Conservation (phyloP, 2,113 vertebrate species). For the Prinia subflava region DNA sequence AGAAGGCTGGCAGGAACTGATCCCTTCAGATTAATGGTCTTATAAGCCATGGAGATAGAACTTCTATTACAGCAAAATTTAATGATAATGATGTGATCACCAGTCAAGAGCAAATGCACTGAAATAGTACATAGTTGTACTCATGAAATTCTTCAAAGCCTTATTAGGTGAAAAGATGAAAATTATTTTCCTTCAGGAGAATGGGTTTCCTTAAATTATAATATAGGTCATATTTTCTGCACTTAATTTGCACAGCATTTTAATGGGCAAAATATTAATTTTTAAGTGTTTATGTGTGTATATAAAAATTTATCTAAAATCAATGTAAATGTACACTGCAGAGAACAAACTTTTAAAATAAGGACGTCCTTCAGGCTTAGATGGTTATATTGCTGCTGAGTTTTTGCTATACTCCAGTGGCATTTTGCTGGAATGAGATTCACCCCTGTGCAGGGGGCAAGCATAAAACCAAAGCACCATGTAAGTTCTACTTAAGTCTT, state of each 20-base stretch:
- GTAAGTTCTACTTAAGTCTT: constrained; percentile 35
- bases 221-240: neutral
- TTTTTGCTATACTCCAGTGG: constrained; percentile 50
- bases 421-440: constrained; percentile 47
- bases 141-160: constrained; percentile 11
- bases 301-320: neutral
- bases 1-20: neutral
- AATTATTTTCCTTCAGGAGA: constrained; percentile 6
- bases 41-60: neutral
- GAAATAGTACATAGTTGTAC: neutral
- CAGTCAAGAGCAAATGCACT: neutral
- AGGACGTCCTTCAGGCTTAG: constrained; percentile 49
- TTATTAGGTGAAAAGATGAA: constrained; percentile 16
- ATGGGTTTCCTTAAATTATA: neutral
- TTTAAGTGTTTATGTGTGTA: neutral
- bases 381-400: constrained; percentile 42
- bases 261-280: neutral
- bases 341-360: neutral
- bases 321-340: neutral
- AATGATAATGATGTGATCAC: neutral
- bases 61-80: neutral
- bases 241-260: constrained; percentile 14
- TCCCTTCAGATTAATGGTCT: neutral
- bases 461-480: constrained; percentile 59
- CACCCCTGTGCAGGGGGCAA: constrained; percentile 36